Percentiles rank a stretch among this genome's conserved stretches.
Conservation (phyloP, 1,140 invertebrate genomes). For the Coelopa frigida region DNA sequence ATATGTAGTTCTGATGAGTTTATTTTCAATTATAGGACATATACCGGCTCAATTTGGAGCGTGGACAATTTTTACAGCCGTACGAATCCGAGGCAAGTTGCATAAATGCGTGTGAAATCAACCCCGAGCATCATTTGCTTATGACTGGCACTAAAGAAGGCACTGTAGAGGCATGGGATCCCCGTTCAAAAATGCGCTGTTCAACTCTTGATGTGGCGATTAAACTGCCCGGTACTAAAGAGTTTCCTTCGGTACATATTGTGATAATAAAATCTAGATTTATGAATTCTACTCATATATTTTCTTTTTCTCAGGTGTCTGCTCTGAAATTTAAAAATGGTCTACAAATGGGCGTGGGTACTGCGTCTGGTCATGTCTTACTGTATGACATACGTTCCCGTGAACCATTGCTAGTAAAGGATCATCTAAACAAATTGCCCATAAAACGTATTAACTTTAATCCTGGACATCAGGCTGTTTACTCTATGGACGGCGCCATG, state of each 20-base stretch:
- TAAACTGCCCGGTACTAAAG: slow-evolving; percentile 45
- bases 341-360: slow-evolving; percentile 84
- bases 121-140: slow-evolving; percentile 82
- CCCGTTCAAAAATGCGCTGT: slow-evolving; percentile 65
- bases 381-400: slow-evolving; percentile 91
- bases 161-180: slow-evolving; percentile 94
- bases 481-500: slow-evolving; percentile 86
- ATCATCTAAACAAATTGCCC: slow-evolving; percentile 90
- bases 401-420: slow-evolving; percentile 83
- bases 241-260: slow-evolving; percentile 40
- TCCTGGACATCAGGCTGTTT: slow-evolving; percentile 68
- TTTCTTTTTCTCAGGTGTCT: slow-evolving; percentile 52
- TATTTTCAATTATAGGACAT: slow-evolving; percentile 58
- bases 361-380: slow-evolving; percentile 85
- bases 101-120: slow-evolving; percentile 82
- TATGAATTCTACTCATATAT: slow-evolving; percentile 1
- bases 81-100: slow-evolving; percentile 66
- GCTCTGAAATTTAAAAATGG: slow-evolving; percentile 74
- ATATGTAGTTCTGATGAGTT: no score
- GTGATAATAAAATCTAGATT: slow-evolving; percentile 1
- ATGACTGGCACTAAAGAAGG: slow-evolving; percentile 86
- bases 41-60: slow-evolving; percentile 91
- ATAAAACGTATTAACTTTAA: slow-evolving; percentile 89
- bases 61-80: slow-evolving; percentile 87
- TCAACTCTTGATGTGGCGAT: slow-evolving; percentile 81